These are phyloP conservation scores for Sycobia sp. DNA, from an alignment of 1,140 invertebrate species.

Conservation along the genomic window DNA sequence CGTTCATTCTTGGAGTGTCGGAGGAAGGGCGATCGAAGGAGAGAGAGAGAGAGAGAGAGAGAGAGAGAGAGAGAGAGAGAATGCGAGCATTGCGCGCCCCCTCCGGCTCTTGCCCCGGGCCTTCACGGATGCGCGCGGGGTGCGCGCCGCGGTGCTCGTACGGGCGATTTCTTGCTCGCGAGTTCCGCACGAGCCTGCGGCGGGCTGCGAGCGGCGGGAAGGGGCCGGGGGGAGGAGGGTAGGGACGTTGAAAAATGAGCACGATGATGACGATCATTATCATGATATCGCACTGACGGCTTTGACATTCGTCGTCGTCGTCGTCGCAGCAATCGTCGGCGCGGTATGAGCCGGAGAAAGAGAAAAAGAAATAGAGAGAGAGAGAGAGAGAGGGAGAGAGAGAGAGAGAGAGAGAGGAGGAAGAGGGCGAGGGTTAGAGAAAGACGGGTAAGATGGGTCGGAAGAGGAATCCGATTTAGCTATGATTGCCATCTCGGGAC, in stretches of 20 bases:
- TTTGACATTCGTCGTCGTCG: constrained; percentile 20
- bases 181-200: constrained; percentile 25
- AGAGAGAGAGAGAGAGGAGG: background rate
- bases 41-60: no score
- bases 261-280: constrained; percentile 46
- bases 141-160: background rate
- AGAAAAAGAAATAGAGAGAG: no score
- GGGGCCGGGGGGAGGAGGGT: no score
- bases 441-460: background rate
- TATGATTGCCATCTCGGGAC: constrained; percentile 24
- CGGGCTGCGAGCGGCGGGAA: background rate
- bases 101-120: background rate
- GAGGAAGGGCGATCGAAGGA: background rate
- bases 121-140: background rate
- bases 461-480: constrained; percentile 5
- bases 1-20: background rate
- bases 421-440: no score
- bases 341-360: background rate
- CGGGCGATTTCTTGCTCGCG: constrained; percentile 21
- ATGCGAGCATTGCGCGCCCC: background rate
- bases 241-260: constrained; percentile 50
- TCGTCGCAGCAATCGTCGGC: background rate
- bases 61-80: no score
- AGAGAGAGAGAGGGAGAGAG: background rate
- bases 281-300: constrained; percentile 38